Base-by-base conservation (phyloP, 2,113 vertebrate genomes). In the Leptosomus discolor region DNA sequence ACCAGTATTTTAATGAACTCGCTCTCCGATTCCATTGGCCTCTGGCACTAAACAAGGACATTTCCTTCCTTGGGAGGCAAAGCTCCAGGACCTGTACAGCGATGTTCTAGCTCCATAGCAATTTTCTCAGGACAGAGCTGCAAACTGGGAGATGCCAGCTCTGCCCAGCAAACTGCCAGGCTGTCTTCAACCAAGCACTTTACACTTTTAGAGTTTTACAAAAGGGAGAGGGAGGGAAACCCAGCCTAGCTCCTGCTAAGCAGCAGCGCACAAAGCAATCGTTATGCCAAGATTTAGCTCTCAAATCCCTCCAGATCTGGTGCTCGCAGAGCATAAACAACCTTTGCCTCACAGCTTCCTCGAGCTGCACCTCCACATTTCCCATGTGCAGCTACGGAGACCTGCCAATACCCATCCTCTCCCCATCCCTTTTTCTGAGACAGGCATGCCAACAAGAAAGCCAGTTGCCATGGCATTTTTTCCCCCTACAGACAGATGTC, bases 401-500 rank as follows among this genome's bases (percentile, higher is more conserved):
- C 56, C 90, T 39, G 7, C 70, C 93, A 67, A 21, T 51, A 53
- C 82, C 77, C 92, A 74, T 90, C 96, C 88, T 76, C 93, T 96
- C 88, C 84, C 88, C 8, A 1, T 69, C 95, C 92, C 90, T 77
- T 54, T n/a, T 0, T 7, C 95, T 36, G 85, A 97, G 85, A 73
- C 94, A 73, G 75, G 63, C 85, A 6, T 94, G 94, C 95, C 97
- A 97, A 88, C 71, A 70, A 94, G 94, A 64, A 93, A 94, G 94
- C 70, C 96, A 96, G 96, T 97, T 97, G 96, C 96, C 92, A 97
- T 97, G 95, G 96, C 94, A 95, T 88, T 95, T 94, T 82, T 95
- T 92, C 93, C 94, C 97, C 94, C 96, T 96, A 92, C 97, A 97
- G 97, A 97, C 96, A 97, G 95, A 96, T 95, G 96, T 95, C 97